Evolutionary conservation across 2,797 vertebrate species (phyloP), one percentile per base, ranked within the genome.

Genomic region (Siniperca scherzeri): DNA sequence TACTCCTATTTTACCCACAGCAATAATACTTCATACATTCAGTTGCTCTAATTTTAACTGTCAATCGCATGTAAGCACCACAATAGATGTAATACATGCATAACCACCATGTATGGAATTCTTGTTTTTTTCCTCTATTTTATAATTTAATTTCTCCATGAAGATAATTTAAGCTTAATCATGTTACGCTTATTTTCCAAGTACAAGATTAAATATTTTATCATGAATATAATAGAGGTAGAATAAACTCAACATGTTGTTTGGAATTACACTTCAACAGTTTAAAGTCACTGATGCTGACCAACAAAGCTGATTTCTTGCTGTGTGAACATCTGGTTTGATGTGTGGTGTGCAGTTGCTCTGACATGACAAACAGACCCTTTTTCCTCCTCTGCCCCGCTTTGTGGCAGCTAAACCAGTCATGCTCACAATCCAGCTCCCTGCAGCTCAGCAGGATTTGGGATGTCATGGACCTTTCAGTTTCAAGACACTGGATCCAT

Each of bases 371-470:
- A 82, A 86, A 75, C 48, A 8, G 72, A 59, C 62, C 74, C 38
- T 38, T 87, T 71, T 75, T 82, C 68, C 65, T 81, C 65, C 56
- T 70, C 44, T 74, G 69, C n/a, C 40, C 74, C 44, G 21, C 66
- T 69, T 36, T 59, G 75, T 61, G 59, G 46, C 48, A 66, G 77
- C 77, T 57, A 74, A 84, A 84, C 52, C 73, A 72, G 60, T 80
- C 77, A 57, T 46, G 81, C 80, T 85, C 78, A 83, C 80, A 80
- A 78, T 84, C 85, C 80, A 50, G 75, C 72, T 85, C 81, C 70
- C 75, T 70, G 75, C 73, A 73, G 80, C 83, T 85, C 82, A 87
- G 85, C 75, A 71, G 88, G 80, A 90, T 88, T 87, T 79, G 27
- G 76, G 62, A 70, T 70, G 85, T 82, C 83, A 83, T 3, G 27